Conservation (phyloP, 2,888 invertebrate species). For the Aspidiotus rigidus region DNA sequence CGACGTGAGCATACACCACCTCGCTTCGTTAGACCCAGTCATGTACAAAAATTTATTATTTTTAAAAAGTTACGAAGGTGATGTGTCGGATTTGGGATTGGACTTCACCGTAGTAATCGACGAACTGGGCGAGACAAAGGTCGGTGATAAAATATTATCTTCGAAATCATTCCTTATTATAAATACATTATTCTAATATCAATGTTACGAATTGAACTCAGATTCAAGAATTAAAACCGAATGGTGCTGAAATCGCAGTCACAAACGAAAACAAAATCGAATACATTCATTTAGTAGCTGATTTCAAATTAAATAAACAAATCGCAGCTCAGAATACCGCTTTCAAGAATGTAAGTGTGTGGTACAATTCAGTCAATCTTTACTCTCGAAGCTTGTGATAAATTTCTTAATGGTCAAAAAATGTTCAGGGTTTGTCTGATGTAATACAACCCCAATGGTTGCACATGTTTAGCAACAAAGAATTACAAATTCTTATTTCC, state of each 20-base stretch:
- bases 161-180: background rate
- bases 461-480: slow-evolving; percentile 86
- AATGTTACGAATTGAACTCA: slow-evolving; percentile 40
- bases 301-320: slow-evolving; percentile 89
- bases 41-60: slow-evolving; percentile 83
- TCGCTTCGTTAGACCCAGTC: slow-evolving; percentile 85
- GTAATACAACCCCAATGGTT: slow-evolving; percentile 89
- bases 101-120: slow-evolving; percentile 89
- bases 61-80: slow-evolving; percentile 73
- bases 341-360: slow-evolving; percentile 52
- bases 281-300: slow-evolving; percentile 91
- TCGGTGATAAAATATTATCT: slow-evolving; percentile 41
- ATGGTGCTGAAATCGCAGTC: slow-evolving; percentile 82
- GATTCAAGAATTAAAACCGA: slow-evolving; percentile 82
- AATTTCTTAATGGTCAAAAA: slow-evolving; percentile 13
- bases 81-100: slow-evolving; percentile 77
- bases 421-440: slow-evolving; percentile 67
- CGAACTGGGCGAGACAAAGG: slow-evolving; percentile 78
- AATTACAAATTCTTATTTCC: slow-evolving; percentile 92
- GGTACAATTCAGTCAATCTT: background rate
- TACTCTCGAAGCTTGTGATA: background rate
- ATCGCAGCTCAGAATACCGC: slow-evolving; percentile 75
- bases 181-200: background rate
- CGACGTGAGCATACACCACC: slow-evolving; percentile 78
- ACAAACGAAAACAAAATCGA: slow-evolving; percentile 87